These are phyloP conservation scores for Temnothorax rugatulus DNA, from an alignment of 2,888 invertebrate genomes.

Conservation along the genomic window DNA sequence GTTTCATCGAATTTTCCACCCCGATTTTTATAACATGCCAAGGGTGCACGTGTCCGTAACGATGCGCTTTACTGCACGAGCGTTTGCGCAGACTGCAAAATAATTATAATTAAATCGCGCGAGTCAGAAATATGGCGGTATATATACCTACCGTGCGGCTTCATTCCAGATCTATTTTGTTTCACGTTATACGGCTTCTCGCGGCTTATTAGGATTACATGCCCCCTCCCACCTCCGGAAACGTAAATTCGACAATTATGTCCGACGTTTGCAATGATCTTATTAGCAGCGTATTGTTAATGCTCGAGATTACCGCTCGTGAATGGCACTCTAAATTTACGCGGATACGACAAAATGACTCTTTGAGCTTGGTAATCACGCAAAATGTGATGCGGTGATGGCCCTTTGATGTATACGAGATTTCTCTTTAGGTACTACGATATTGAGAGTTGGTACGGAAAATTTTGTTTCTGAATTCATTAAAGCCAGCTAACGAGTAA, in stretches of 20 bases:
- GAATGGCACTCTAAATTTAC: slow-evolving; percentile 21
- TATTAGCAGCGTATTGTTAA: slow-evolving; percentile 13
- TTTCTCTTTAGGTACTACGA: slow-evolving; percentile 23
- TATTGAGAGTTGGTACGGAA: slow-evolving; percentile 19
- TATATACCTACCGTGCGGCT: not conserved
- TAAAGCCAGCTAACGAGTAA: slow-evolving; percentile 39
- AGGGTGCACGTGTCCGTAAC: slow-evolving; percentile 3
- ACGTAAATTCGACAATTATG: slow-evolving; percentile 25
- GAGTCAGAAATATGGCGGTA: not conserved
- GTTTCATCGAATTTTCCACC: slow-evolving; percentile 39
- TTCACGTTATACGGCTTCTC: not conserved
- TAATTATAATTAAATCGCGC: slow-evolving; percentile 39
- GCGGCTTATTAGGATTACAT: not conserved
- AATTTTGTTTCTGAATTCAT: slow-evolving; percentile 53
- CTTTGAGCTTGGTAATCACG: slow-evolving; percentile 49
- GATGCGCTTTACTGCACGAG: not conserved
- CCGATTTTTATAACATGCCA: slow-evolving; percentile 23
- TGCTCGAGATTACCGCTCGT: slow-evolving; percentile 19
- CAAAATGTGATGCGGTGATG: slow-evolving; percentile 8
- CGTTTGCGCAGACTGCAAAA: slow-evolving; percentile 19
- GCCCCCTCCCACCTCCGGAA: not conserved
- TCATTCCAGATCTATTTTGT: slow-evolving; percentile 15
- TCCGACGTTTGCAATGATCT: slow-evolving; percentile 10
- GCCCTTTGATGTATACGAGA: slow-evolving; percentile 35
- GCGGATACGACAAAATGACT: slow-evolving; percentile 55